phyloP scores from a whole-genome alignment of 2,797 vertebrate genomes.

The Clarias laeviceps region DNA sequence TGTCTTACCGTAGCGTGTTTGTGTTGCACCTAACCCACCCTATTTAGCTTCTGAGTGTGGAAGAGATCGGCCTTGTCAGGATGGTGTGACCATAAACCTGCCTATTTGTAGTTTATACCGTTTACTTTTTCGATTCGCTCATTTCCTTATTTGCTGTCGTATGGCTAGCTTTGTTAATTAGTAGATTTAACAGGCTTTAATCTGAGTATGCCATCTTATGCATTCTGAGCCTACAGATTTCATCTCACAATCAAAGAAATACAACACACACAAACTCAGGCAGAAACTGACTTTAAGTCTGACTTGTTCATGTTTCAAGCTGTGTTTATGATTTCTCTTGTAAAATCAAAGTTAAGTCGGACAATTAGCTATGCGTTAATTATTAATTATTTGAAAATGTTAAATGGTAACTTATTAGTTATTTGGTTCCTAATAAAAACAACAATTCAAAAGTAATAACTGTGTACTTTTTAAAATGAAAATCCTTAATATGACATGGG shows the following conservation, averaged over 20 bases:
- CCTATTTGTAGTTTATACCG: too few relatives aligned
- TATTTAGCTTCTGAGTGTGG: too few relatives aligned
- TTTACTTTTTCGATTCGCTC: too few relatives aligned
- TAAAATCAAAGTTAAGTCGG: neutral
- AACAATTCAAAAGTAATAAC: neutral
- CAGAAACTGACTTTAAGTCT: neutral
- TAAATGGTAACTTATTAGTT: neutral
- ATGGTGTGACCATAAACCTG: too few relatives aligned
- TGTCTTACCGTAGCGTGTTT: too few relatives aligned
- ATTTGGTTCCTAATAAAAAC: neutral
- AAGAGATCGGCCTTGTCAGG: too few relatives aligned
- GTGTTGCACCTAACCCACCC: too few relatives aligned
- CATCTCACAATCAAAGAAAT: neutral
- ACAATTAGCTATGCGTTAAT: neutral
- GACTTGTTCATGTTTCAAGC: neutral
- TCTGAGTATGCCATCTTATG: too few relatives aligned
- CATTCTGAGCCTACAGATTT: neutral
- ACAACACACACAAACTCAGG: too few relatives aligned
- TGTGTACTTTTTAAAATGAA: neutral
- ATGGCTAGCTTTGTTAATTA: too few relatives aligned
- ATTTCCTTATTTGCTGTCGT: too few relatives aligned
- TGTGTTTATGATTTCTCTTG: neutral
- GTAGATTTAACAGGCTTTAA: too few relatives aligned
- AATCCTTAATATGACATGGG: neutral
- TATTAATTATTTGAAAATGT: neutral